Evolutionary conservation across 2,113 vertebrate genomes (phyloP), one percentile per base, ranked within the genome.

Genomic region (Percina caprodes): DNA sequence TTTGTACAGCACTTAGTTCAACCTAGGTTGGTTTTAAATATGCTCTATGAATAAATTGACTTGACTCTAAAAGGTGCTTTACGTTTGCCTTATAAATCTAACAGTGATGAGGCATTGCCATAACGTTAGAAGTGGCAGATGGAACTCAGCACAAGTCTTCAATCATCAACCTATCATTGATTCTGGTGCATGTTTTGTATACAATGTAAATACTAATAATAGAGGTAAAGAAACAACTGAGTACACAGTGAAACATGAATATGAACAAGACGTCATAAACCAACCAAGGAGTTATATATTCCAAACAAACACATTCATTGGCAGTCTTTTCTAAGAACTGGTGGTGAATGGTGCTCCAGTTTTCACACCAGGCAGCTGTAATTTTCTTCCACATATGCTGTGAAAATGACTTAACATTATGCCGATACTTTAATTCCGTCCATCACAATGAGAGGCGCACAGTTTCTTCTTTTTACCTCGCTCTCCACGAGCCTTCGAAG

Each of bases 381-480:
- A 88, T 93, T 92, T 89, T 87, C 79, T 78, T 63, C 65, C 71
- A 82, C 84, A 87, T 91, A 71, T 82, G 70, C 84, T 88, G 91
- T 61, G 77, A 91, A 92, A 92, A 93, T 87, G 76, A 92, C 88
- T 88, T 79, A 83, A 83, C 86, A 89, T 90, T 87, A 89, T 90
- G 83, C 63, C 58, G n/a, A 42, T 46, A 58, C 62, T 88, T 69
- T 82, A 76, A 78, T 68, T 65, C 58, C 9, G 59, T 77, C 83
- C 77, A 80, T 92, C 91, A 90, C 74, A 45, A 74, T 80, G 76
- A 86, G 67, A 89, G 76, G 55, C 1, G 60, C 74, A 18, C 73
- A 46, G 48, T 55, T 66, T 45, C 58, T 74, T 19, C 77, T 61
- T 49, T 21, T 69, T 60, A 45, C 9, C 23, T 62, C n/a, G 9